Base-by-base conservation (phyloP, 2,888 invertebrate species). In the Lepidocyrtoides sp. region DNA sequence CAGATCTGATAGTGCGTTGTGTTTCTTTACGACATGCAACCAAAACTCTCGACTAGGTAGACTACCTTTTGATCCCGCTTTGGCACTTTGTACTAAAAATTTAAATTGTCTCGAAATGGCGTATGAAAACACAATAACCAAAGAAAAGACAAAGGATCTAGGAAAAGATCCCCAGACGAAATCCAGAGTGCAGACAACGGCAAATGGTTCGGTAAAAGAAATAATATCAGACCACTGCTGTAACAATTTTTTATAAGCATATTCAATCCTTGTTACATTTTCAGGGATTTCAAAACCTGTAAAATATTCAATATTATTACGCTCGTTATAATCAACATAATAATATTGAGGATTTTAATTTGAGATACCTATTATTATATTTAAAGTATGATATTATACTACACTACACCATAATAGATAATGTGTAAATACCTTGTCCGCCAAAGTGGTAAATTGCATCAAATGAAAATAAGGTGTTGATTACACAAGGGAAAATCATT, bases 81-180 rank as follows among this genome's bases (percentile, higher is more conserved):
- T 69, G 7, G 69, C 41, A 1, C 41, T 54, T 10, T 86, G 75
- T 10, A 60, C 10, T 12, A 86, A 26, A 26, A 60, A 44, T 26
- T 77, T 86, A 44, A 86, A 86, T 12, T 86, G 86, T 14, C 41
- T 86, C 32, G 86, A 86, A 36, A 86, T 36, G 4, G 86, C 86
- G 29, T 75, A 57, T 0, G 86, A 86, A 48, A 86, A 86, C 0
- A 75, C 60, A 12, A 44, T 60, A 1, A 86, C 44, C 10, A 10
- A 10, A 1, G 86, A 0, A 26, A 86, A 20, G 0, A 86, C 44
- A 48, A 75, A 86, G 10, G 75, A 20, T n/a, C 86, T 32, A 7
- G 86, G 86, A 2, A 86, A 60, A 8, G 75, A 75, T n/a, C 57
- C 86, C 36, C 57, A 60, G 8, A 86, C 57, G 44, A 86, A 86